Conservation (phyloP, 2,797 vertebrate species). For the Eospalax fontanierii region DNA sequence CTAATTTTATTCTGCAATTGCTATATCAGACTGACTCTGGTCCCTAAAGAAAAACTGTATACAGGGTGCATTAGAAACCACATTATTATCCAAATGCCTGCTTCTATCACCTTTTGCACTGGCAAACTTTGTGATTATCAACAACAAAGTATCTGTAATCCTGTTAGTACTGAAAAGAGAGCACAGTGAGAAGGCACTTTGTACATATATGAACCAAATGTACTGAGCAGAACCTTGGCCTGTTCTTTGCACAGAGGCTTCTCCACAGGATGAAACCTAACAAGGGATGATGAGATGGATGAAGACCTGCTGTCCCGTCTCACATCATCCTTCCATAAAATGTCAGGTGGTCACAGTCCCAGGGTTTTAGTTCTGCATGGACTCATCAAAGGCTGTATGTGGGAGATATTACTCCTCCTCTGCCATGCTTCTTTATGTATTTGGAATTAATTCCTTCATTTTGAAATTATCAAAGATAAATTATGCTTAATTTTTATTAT, state of each 20-base stretch:
- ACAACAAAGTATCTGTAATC: not conserved
- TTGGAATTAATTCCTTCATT: not conserved
- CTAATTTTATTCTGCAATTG: not conserved
- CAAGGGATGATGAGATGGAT: not conserved
- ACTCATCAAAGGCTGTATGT: not conserved
- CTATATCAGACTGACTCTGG: not conserved
- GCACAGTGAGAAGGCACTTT: not conserved
- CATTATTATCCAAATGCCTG: not conserved
- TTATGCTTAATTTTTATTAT: not conserved
- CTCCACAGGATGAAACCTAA: not conserved
- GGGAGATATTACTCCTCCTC: not conserved
- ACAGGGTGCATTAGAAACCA: not conserved
- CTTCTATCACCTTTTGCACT: not conserved
- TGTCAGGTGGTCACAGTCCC: not conserved
- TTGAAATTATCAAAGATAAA: not conserved
- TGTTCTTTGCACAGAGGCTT: not conserved
- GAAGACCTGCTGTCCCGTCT: not conserved
- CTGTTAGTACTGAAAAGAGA: not conserved
- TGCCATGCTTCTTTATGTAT: not conserved
- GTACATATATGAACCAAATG: not conserved
- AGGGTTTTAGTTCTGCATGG: too few relatives aligned
- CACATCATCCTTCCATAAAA: not conserved
- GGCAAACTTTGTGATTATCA: not conserved
- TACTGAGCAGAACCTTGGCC: not conserved
- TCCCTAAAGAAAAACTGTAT: not conserved